Conservation (phyloP, 2,113 vertebrate species). For the Dermatemys mawii region DNA sequence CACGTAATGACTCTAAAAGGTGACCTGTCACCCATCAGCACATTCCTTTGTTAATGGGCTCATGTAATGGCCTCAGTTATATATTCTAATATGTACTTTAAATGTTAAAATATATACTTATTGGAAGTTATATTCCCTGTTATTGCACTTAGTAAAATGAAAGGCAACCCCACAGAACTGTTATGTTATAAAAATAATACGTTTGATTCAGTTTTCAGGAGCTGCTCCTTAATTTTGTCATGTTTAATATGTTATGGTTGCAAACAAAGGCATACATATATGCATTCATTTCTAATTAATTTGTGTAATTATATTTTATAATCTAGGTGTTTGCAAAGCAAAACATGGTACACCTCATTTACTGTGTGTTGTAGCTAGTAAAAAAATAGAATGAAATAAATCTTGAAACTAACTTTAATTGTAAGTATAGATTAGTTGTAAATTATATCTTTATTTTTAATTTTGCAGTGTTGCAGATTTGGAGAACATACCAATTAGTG, state of each 20-base stretch:
- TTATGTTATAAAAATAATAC: constrained; percentile 27
- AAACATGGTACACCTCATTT: constrained; percentile 80
- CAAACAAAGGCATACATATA: constrained; percentile 78
- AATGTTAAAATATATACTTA: constrained; percentile 31
- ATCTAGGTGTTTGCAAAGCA: constrained; percentile 83
- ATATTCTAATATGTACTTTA: neutral
- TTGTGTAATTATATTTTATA: constrained; percentile 85
- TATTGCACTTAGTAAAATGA: constrained; percentile 38
- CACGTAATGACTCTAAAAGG: neutral
- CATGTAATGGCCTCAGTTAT: neutral
- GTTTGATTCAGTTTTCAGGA: constrained; percentile 53
- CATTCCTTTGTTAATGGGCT: neutral
- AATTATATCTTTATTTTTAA: constrained; percentile 85
- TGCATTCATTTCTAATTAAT: constrained; percentile 83
- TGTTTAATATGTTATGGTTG: constrained; percentile 76
- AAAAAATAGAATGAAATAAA: constrained; percentile 84
- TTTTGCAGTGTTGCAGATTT: constrained; percentile 84
- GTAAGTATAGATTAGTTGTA: constrained; percentile 83
- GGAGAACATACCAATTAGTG: constrained; percentile 80
- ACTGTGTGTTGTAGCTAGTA: constrained; percentile 81
- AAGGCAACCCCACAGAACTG: constrained; percentile 57
- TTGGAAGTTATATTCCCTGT: constrained; percentile 44
- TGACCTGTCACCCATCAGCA: neutral
- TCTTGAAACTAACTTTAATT: constrained; percentile 79
- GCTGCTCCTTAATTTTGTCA: constrained; percentile 68